phyloP scores from a whole-genome alignment of 2,113 vertebrate species.

The Alligator mississippiensis region DNA sequence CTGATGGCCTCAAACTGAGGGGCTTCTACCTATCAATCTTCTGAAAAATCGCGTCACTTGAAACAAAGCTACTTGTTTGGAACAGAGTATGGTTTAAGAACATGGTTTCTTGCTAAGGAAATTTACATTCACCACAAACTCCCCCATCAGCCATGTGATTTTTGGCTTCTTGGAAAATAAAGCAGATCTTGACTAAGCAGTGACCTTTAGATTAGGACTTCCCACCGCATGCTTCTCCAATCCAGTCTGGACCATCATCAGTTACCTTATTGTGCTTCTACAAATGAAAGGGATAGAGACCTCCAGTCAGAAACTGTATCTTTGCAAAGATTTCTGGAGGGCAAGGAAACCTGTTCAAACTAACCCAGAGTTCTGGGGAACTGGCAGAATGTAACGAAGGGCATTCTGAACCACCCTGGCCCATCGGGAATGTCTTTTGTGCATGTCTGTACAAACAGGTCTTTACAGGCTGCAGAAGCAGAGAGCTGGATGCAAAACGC shows the following conservation, averaged over 20 bases:
- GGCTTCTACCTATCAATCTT: not conserved
- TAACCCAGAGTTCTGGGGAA: not conserved
- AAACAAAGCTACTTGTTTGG: not conserved
- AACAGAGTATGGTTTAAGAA: fast-evolving
- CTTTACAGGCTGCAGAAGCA: conserved; percentile 24
- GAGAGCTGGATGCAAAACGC: not conserved
- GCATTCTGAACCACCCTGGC: not conserved
- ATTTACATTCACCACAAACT: not conserved
- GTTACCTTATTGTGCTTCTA: not conserved
- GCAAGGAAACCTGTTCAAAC: conserved; percentile 33
- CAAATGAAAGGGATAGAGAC: not conserved
- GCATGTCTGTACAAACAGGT: not conserved
- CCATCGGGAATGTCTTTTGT: not conserved
- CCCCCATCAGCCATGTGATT: not conserved
- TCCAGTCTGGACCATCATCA: not conserved
- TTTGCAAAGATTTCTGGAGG: conserved; percentile 4
- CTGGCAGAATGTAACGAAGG: not conserved
- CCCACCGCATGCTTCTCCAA: fast-evolving
- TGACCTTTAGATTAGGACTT: not conserved
- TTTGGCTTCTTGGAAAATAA: not conserved
- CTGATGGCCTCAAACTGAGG: not conserved
- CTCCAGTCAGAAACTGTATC: not conserved
- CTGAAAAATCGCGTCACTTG: not conserved
- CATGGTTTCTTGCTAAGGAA: not conserved
- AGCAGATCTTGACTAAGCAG: not conserved